phyloP scores from a whole-genome alignment of 2,888 invertebrate genomes.

The Sminthurides aquaticus region DNA sequence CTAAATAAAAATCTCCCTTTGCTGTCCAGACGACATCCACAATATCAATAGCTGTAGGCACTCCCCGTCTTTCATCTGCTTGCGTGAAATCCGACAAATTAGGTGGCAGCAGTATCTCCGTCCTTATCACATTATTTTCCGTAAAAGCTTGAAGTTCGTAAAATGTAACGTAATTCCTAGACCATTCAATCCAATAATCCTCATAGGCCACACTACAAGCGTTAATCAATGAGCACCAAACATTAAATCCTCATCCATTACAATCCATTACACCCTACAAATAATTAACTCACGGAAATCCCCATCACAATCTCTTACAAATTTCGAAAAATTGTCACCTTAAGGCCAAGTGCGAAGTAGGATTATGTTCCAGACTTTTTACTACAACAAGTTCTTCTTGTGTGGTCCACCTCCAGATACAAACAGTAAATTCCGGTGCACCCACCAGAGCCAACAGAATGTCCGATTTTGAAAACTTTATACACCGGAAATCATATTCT shows the following conservation, averaged over 20 bases:
- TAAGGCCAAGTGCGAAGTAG: conserved; percentile 27
- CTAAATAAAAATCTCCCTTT: conserved; percentile 27
- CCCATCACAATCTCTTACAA: too few relatives aligned
- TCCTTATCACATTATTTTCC: conserved; percentile 31
- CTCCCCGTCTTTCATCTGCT: conserved; percentile 26
- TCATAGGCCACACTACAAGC: conserved; percentile 27
- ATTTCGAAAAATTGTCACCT: conserved; percentile 25
- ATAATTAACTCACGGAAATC: too few relatives aligned
- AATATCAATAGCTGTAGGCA: conserved; percentile 23
- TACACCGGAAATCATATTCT: conserved; percentile 28
- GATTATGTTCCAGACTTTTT: conserved; percentile 20
- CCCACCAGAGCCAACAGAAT: conserved; percentile 31
- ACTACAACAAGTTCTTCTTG: conserved; percentile 30
- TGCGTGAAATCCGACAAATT: conserved; percentile 9
- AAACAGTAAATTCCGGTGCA: conserved; percentile 31
- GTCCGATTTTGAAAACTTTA: conserved; percentile 33
- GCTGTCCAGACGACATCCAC: conserved; percentile 31
- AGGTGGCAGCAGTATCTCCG: conserved; percentile 28
- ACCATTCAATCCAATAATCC: conserved; percentile 35
- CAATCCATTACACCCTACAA: too few relatives aligned
- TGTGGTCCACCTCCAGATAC: conserved; percentile 31
- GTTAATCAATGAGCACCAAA: neutral
- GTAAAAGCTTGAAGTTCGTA: conserved; percentile 36
- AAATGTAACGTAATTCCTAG: conserved; percentile 29
- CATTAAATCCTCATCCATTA: neutral